Evolutionary conservation across 2,797 vertebrate genomes (phyloP), one percentile per base, ranked within the genome.

Genomic region (Epinephelus coioides): DNA sequence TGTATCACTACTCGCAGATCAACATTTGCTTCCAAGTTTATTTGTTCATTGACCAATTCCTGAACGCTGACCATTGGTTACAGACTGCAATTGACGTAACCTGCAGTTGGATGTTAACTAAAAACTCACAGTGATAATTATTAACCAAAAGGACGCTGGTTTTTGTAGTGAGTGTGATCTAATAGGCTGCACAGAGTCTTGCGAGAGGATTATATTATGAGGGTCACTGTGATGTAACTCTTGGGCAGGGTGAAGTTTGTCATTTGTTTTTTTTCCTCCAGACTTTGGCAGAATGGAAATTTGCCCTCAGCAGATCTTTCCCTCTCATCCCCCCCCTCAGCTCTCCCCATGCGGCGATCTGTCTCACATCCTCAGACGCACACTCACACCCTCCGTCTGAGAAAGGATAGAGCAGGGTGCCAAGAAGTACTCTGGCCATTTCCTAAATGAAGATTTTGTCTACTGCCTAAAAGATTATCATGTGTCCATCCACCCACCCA

Each of bases 401-500:
- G 87, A 71, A 57, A 65, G 74, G 86, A 86, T 83, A 50, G 65
- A 86, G 75, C 73, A 55, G 47, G 47, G 60, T 84, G 83, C 86
- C 90, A 91, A 88, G 38, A 83, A 78, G 66, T 61, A 46, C 64
- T 82, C 67, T 84, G 79, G 74, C 70, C 82, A 74, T 88, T 91
- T 92, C 76, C 82, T 82, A 88, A 90, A 90, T 82, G 63, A 87
- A 82, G 79, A 88, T 79, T 89, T 90, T 47, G 66, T 89, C 73
- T 51, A 34, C 63, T 78, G 83, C 69, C 75, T 69, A 69, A 73
- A 73, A 90, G 87, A 87, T 92, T 79, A 88, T 81, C 54, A 44
- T 62, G 65, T 73, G 75, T 81, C 67, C 70, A 55, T 86, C 82
- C 70, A 47, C 54, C 68, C 62, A 68, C 55, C 76, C 54, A 6